Evolutionary conservation across 2,113 vertebrate genomes (phyloP).

Genomic region (Terrapene triunguis): DNA sequence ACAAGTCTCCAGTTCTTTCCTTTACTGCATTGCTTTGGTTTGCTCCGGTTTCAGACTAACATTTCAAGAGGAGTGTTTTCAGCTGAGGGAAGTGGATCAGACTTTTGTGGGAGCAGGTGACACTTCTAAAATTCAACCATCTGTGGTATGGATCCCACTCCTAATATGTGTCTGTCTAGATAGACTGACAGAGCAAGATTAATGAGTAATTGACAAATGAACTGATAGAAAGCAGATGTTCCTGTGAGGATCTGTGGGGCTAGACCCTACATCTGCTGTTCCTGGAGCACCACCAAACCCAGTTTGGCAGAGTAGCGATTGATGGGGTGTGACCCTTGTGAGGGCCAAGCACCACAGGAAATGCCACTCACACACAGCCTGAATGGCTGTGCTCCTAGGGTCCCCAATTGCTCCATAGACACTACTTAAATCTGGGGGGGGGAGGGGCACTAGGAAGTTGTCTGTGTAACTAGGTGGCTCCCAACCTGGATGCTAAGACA

Average conservation of each 20-base stretch:
- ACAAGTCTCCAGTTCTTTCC: neutral
- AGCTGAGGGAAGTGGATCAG: neutral
- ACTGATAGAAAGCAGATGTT: neutral
- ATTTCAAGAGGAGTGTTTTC: neutral
- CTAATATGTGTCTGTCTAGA: neutral
- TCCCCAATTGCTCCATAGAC: neutral
- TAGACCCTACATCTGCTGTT: neutral
- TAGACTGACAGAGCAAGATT: neutral
- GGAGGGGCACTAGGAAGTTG: neutral
- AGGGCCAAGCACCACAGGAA: neutral
- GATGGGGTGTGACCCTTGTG: neutral
- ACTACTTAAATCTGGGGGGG: neutral
- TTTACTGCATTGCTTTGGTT: neutral
- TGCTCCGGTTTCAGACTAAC: neutral
- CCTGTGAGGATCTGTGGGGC: neutral
- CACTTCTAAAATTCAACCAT: neutral
- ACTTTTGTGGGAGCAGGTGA: neutral
- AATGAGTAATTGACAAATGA: neutral
- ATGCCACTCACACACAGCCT: neutral
- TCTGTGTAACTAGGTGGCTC: neutral
- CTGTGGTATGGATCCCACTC: neutral
- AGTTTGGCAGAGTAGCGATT: neutral
- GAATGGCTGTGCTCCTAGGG: neutral
- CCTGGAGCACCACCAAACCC: neutral
- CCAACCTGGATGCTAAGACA: neutral